Conservation (phyloP, 1,140 invertebrate genomes). For the Formica selysi region DNA sequence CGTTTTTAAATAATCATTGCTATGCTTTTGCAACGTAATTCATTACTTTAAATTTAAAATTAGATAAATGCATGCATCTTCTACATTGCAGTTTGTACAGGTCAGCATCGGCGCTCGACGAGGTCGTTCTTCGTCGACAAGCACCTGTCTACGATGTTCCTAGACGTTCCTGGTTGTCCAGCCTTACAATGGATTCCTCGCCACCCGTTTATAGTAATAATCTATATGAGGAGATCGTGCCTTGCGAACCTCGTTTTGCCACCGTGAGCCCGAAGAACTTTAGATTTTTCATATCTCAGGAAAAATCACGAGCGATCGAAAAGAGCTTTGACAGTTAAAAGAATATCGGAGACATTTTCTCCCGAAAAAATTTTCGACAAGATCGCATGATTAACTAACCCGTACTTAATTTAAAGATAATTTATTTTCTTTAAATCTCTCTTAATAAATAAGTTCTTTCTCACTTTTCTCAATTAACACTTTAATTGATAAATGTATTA, state of each 20-base stretch:
- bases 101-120: not conserved
- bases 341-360: too few species aligned
- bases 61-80: not conserved
- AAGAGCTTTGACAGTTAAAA: not conserved
- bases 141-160: conserved; percentile 68
- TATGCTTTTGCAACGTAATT: not conserved
- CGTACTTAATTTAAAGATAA: not conserved
- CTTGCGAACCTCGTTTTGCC: conserved; percentile 48
- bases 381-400: not conserved
- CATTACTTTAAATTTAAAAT: not conserved
- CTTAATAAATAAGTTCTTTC: too few species aligned
- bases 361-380: not conserved
- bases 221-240: not conserved
- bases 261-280: conserved; percentile 65
- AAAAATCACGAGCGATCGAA: conserved; percentile 9
- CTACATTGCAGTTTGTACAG: conserved; percentile 6
- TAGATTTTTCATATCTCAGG: conserved; percentile 1
- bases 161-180: not conserved
- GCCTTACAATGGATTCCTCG: not conserved
- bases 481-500: too few species aligned
- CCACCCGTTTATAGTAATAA: conserved; percentile 33
- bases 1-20: not conserved
- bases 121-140: not conserved
- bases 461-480: too few species aligned
- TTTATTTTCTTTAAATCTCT: too few species aligned